These are phyloP conservation scores for Aegithalos caudatus DNA, from an alignment of 2,113 vertebrate genomes.

Conservation along the genomic window DNA sequence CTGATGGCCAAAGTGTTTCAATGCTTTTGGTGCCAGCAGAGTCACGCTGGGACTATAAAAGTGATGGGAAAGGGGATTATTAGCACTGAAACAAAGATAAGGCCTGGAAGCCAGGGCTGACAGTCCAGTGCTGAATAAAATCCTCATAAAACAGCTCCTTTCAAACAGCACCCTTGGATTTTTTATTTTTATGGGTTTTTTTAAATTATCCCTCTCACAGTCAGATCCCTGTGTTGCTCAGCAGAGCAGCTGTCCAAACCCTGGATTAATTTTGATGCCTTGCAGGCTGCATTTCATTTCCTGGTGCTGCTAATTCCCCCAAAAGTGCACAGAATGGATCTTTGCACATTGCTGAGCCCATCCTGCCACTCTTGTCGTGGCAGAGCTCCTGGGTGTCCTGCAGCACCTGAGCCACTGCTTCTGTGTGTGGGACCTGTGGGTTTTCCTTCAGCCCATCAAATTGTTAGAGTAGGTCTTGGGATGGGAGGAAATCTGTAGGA, in stretches of 20 bases:
- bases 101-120: not conserved
- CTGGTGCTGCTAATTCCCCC: not conserved
- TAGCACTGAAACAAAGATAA: slow-evolving; percentile 5
- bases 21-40: not conserved
- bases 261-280: not conserved
- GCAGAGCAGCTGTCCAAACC: not conserved
- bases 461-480: not conserved
- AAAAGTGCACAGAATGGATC: not conserved
- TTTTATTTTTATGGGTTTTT: not conserved
- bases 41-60: not conserved
- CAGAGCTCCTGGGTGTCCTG: not conserved
- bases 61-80: not conserved
- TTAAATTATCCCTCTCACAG: not conserved
- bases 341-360: fast-evolving
- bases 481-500: not conserved
- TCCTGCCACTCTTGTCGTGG: fast-evolving
- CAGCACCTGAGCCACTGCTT: not conserved
- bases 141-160: not conserved
- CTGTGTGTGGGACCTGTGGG: fast-evolving
- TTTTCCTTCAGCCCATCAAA: not conserved
- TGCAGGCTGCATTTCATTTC: not conserved
- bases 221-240: not conserved
- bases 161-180: not conserved
- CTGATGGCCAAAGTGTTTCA: not conserved
- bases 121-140: not conserved